phyloP scores from a whole-genome alignment of 2,888 invertebrate genomes.

The Nephrotoma guestfalica region DNA sequence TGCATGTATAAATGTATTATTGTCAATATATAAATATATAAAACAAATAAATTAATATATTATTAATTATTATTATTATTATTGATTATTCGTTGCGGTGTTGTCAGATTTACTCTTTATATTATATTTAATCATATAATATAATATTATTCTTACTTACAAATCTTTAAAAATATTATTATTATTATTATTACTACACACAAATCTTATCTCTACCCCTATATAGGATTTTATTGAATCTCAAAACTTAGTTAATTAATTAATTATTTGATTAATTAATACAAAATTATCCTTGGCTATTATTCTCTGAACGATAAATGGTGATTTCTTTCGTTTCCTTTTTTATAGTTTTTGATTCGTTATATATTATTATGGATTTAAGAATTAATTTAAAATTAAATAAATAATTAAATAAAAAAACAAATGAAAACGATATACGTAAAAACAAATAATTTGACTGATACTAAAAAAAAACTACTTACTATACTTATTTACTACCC shows the following conservation, averaged over 20 bases:
- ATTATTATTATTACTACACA: background rate
- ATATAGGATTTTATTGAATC: background rate
- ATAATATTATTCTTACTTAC: background rate
- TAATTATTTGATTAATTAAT: background rate
- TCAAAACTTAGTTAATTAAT: background rate
- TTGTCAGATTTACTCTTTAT: conserved; percentile 10
- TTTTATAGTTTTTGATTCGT: background rate
- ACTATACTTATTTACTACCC: background rate
- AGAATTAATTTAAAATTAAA: conserved; percentile 1
- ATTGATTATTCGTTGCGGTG: conserved; percentile 12
- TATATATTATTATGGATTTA: background rate
- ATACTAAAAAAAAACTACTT: conserved; percentile 13
- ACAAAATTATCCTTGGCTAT: background rate
- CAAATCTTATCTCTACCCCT: background rate
- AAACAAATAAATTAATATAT: conserved; percentile 4
- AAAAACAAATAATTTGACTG: conserved; percentile 19
- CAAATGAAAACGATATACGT: conserved; percentile 20
- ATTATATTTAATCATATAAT: background rate
- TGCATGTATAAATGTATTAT: conserved; percentile 17
- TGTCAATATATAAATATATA: conserved; percentile 11
- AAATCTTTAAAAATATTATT: background rate
- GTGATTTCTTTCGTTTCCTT: background rate
- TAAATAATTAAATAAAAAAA: conserved; percentile 3
- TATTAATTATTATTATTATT: conserved; percentile 5
- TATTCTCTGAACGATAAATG: background rate